Percentiles rank a stretch among this genome's conserved stretches.
Conservation (phyloP, 92 coral and sea anemone genomes). For the Siderastrea siderea region DNA sequence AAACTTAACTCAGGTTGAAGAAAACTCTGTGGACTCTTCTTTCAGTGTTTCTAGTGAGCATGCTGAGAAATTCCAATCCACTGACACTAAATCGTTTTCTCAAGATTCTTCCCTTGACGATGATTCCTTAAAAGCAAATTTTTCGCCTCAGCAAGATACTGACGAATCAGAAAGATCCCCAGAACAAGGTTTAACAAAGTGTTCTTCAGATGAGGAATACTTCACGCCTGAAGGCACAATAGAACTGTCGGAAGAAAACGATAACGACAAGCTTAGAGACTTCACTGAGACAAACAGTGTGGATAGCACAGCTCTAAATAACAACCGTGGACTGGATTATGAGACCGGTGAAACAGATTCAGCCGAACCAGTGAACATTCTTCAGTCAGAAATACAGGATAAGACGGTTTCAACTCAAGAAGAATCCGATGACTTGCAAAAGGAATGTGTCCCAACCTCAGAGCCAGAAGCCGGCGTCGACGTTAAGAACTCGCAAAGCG, state of each 20-base stretch:
- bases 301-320: not conserved
- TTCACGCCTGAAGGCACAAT: conserved; percentile 10
- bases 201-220: conserved; percentile 19
- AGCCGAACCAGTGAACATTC: not conserved
- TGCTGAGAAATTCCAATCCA: conserved; percentile 7
- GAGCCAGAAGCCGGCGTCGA: not conserved
- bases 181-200: conserved; percentile 3
- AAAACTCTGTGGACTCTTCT: not conserved
- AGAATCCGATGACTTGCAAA: not conserved
- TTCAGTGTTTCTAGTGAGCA: not conserved
- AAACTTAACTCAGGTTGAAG: not conserved
- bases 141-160: not conserved
- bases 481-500: not conserved
- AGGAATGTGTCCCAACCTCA: not conserved
- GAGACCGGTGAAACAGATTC: not conserved
- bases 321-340: not conserved
- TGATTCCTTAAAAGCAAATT: not conserved
- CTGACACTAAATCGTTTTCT: not conserved
- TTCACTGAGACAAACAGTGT: not conserved
- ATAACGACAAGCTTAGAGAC: not conserved
- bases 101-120: not conserved
- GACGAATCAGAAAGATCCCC: not conserved
- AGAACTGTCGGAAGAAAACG: conserved; percentile 1
- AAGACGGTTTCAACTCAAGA: not conserved
- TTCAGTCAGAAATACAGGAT: not conserved